These are phyloP conservation scores for Nothoprocta pentlandii DNA, from an alignment of 2,113 vertebrate species.

Conservation along the genomic window DNA sequence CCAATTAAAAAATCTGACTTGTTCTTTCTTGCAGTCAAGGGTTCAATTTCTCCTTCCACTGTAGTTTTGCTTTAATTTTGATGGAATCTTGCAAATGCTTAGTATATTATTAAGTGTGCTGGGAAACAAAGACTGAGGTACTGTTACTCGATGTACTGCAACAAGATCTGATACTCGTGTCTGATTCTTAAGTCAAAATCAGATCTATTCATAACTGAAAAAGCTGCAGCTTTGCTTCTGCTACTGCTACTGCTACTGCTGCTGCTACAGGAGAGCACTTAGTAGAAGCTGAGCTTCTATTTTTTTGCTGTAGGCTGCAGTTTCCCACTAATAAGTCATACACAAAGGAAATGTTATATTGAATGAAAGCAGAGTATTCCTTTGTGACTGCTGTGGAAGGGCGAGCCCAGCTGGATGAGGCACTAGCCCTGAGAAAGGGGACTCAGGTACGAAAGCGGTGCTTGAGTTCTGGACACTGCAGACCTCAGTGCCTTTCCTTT, in stretches of 20 bases:
- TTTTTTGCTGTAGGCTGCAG: slow-evolving; percentile 25
- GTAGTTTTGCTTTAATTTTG: neutral
- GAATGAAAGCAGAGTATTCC: neutral
- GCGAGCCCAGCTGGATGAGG: neutral
- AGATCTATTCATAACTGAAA: neutral
- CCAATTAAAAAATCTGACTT: neutral
- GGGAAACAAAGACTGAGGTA: neutral
- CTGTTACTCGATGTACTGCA: neutral
- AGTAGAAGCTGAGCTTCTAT: neutral
- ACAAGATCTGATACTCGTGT: neutral
- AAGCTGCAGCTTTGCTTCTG: neutral
- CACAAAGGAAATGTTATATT: neutral
- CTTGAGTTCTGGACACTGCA: neutral
- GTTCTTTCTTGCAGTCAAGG: neutral
- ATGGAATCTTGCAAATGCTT: neutral
- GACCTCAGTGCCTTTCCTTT: neutral
- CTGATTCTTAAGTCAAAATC: slow-evolving; percentile 11
- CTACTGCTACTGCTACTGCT: neutral
- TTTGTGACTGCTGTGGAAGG: neutral
- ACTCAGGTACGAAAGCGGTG: neutral
- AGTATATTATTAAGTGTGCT: neutral
- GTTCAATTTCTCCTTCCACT: neutral
- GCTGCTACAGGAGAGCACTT: neutral
- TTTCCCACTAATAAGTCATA: slow-evolving; percentile 21
- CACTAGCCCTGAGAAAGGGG: neutral